Evolutionary conservation across 2,888 invertebrate species (phyloP).

Genomic region (Pelosia muscerda): DNA sequence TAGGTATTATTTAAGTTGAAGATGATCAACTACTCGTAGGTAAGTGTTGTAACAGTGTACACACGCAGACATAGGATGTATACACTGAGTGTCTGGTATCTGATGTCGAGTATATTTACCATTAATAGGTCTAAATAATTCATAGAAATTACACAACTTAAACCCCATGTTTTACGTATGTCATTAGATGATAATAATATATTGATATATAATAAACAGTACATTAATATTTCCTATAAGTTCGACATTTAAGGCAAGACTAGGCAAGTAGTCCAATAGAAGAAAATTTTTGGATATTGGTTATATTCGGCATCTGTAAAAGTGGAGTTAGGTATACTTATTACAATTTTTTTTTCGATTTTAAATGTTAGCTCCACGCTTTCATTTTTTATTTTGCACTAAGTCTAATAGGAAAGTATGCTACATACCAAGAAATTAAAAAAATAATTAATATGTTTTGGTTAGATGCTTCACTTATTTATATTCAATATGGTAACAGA

Average conservation of each 20-base stretch:
- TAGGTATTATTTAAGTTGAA: too few species aligned
- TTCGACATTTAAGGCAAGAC: constrained; percentile 13
- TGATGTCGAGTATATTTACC: not conserved
- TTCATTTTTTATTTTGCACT: not conserved
- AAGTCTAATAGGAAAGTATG: not conserved
- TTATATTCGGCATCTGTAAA: not conserved
- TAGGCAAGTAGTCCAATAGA: constrained; percentile 5
- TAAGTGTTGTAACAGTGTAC: too few species aligned
- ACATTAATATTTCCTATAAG: not conserved
- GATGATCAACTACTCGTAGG: too few species aligned
- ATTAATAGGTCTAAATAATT: not conserved
- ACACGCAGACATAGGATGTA: too few species aligned
- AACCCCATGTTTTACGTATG: not conserved
- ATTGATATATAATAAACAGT: not conserved
- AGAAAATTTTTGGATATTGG: not conserved
- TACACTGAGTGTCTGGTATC: too few species aligned
- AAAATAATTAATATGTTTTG: not conserved
- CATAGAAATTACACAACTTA: not conserved
- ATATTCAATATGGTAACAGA: not conserved
- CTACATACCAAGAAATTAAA: not conserved
- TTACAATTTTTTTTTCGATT: not conserved
- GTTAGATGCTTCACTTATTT: not conserved
- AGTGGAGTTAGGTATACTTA: not conserved
- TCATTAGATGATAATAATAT: not conserved
- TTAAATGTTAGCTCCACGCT: not conserved